Evolutionary conservation across 2,113 vertebrate species (phyloP).

Genomic region (Tychaedon coryphoeus): DNA sequence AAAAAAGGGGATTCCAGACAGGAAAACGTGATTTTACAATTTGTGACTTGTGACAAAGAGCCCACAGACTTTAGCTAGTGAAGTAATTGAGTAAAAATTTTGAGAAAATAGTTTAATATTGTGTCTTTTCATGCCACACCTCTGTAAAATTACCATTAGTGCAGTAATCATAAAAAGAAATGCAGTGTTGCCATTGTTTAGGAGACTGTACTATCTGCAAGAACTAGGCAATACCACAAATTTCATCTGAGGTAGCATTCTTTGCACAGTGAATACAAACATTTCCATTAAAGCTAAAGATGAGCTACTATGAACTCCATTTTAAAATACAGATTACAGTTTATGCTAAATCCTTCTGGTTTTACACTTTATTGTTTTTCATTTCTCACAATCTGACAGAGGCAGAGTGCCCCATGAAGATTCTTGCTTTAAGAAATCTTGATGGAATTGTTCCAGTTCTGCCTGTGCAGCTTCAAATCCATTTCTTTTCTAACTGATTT

Average conservation of each 20-base stretch:
- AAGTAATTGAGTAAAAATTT: neutral
- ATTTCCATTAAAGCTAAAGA: neutral
- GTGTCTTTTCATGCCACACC: neutral
- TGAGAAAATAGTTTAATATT: neutral
- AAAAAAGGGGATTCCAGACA: neutral
- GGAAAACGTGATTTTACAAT: neutral
- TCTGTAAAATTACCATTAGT: neutral
- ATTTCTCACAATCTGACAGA: neutral
- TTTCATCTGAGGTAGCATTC: neutral
- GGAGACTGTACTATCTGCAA: neutral
- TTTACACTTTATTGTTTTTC: slow-evolving; percentile 2
- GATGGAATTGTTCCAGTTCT: neutral
- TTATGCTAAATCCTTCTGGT: neutral
- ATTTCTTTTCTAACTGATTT: neutral
- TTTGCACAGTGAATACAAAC: neutral
- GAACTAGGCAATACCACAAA: neutral
- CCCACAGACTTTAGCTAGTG: neutral
- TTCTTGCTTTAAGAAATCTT: neutral
- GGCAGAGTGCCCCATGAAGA: neutral
- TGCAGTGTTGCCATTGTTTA: neutral
- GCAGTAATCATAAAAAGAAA: neutral
- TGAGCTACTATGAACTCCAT: neutral
- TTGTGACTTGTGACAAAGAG: neutral
- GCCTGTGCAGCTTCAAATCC: neutral
- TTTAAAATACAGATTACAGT: neutral